Base-by-base conservation (phyloP, 2,888 invertebrate genomes). In the Cheilosia urbana region DNA sequence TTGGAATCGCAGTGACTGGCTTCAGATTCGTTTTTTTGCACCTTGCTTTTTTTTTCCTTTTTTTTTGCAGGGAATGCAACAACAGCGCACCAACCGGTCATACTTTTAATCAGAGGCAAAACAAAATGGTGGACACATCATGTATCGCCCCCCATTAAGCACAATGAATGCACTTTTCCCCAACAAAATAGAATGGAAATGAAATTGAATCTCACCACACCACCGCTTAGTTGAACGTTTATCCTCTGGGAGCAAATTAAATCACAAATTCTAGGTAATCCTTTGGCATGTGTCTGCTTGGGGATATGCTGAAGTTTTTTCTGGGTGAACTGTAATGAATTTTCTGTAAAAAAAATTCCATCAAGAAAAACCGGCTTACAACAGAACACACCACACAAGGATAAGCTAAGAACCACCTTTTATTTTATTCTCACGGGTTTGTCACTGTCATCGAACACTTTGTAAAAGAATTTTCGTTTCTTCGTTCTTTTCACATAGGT, bases 41-140 rank as follows among this genome's bases (percentile, higher is more conserved):
- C 13, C 37, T 37, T n/a, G 13, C n/a, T 60, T 27, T 42, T 68
- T 62, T 57, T 30, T 27, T 42, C 58, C n/a, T n/a, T 60, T 47
- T 40, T 58, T 60, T 62, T 40, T 53, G 37, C 53, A 27, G 49
- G 47, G 60, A 80, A 79, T 87, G 88, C 88, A 88, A 87, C 76
- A 84, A 87, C 88, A 90, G 80, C 84, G 76, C 87, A 85, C 80
- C 80, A 85, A 85, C 80, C 76, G 80, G 84, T 85, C 80, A 68
- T 65, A 65, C 47, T 80, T 72, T 80, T 75, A 85, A 84, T 80
- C 62, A 81, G 60, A 68, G 51, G 30, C 53, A 89, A 90, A 90
- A 90, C 90, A 90, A 90, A 90, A 90, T 90, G 90, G 90, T 90
- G 90, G 90, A 88, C 87, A 75, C 63, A 72, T 69, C 47, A 47